These are phyloP conservation scores for Nyctereutes procyonoides DNA, from an alignment of 2,113 vertebrate genomes.

Conservation along the genomic window DNA sequence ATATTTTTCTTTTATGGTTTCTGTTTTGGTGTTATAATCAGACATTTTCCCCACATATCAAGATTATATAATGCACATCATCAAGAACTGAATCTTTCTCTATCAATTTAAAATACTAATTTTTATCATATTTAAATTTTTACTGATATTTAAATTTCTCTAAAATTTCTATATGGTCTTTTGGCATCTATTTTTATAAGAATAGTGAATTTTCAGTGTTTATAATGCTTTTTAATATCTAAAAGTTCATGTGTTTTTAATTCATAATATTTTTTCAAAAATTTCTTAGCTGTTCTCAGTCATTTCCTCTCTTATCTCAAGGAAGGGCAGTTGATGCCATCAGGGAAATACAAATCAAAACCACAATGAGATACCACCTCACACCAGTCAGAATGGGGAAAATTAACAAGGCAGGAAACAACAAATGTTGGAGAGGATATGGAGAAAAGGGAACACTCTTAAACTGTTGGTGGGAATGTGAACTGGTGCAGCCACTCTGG, in stretches of 20 bases:
- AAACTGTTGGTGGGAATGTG: too few relatives aligned
- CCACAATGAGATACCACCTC: too few relatives aligned
- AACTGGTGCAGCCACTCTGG: too few relatives aligned
- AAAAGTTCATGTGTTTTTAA: not conserved
- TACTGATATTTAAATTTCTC: not conserved
- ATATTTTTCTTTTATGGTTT: not conserved
- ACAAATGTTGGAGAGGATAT: too few relatives aligned
- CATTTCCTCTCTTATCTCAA: not conserved
- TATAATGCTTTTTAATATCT: not conserved
- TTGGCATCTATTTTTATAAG: not conserved
- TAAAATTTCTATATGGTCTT: not conserved
- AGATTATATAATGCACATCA: too few relatives aligned
- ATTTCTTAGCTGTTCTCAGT: not conserved
- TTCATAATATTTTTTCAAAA: not conserved
- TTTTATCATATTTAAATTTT: not conserved
- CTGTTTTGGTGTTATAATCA: not conserved
- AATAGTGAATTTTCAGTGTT: not conserved
- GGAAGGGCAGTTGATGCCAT: not conserved
- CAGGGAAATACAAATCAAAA: too few relatives aligned
- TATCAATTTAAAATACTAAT: not conserved
- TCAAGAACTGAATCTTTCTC: not conserved
- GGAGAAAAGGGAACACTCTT: too few relatives aligned
- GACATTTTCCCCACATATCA: not conserved
- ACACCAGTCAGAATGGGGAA: too few relatives aligned
- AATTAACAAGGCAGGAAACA: too few relatives aligned